Base-by-base conservation (phyloP, 2,888 invertebrate genomes). In the Epinotia ramella region DNA sequence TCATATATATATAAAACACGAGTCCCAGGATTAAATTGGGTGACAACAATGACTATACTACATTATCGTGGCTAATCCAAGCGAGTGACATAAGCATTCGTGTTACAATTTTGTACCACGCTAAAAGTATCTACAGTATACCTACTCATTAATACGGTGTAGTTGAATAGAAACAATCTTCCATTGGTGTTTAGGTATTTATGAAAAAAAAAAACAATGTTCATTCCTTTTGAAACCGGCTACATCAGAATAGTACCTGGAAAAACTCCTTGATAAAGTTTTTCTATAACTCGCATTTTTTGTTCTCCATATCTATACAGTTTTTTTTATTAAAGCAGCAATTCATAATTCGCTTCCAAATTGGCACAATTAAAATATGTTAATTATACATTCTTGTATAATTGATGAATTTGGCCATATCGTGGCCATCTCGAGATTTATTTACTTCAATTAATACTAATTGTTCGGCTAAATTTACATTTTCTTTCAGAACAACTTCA, bases 11-110 rank as follows among this genome's bases (percentile, higher is more conserved):
- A 81, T 81, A 82, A 80, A 83, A 84, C 81, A 84, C 81, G 77
- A 82, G 84, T 83, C 79, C 73, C 80, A 83, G 82, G 81, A 79
- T 82, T 83, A 82, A 85, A 86, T 86, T 84, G 83, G 82, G 84
- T 82, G 85, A 86, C 85, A 84, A 85, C 82, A 82, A 82, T 59
- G 44, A 33, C 53, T 73, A 53, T 57, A 59, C 20, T 68, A 57
- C 63, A 73, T 59, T 46, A 60, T 16, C 46, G 59, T 33, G 20
- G 57, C 64, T 64, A 73, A 68, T 73, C 68, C 63, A 13, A 46
- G 57, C 59, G 59, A 64, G 20, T 64, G 69, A 70, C 74, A 74
- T 65, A 74, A 63, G 44, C 57, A 64, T 49, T 62, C 24, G 57
- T 57, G 49, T 33, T 49, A 59, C 60, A n/a, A 60, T 70, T 71